phyloP scores from a whole-genome alignment of 2,113 vertebrate species.

The Suncus etruscus region DNA sequence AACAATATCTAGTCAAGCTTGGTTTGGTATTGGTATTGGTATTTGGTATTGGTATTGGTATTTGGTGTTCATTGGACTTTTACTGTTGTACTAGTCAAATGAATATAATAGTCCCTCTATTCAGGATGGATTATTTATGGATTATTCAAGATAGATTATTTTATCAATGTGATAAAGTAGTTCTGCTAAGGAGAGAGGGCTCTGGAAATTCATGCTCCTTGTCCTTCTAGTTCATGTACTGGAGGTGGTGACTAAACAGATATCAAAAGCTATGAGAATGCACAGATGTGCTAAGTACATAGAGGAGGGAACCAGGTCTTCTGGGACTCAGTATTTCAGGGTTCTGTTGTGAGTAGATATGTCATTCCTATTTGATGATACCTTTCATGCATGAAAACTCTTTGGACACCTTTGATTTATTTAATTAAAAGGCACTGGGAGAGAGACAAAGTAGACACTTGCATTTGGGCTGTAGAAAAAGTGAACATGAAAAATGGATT shows the following conservation, averaged over 20 bases:
- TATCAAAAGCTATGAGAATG: background rate
- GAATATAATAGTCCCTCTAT: background rate
- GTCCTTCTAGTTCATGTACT: background rate
- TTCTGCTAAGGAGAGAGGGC: background rate
- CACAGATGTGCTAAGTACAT: fast-evolving
- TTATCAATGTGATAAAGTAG: fast-evolving
- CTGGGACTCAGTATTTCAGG: too few species aligned
- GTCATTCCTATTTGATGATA: constrained; percentile 2
- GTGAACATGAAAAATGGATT: constrained; percentile 75
- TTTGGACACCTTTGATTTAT: constrained; percentile 61
- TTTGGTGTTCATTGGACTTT: background rate
- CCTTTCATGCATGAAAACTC: constrained; percentile 46
- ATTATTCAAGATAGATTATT: background rate
- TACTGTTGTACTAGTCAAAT: background rate
- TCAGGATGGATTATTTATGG: background rate
- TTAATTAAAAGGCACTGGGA: constrained; percentile 71
- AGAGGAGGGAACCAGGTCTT: background rate
- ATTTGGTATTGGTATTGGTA: too few species aligned
- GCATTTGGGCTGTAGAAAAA: constrained; percentile 69
- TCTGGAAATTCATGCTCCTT: background rate
- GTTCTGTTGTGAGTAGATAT: background rate
- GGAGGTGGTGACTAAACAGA: background rate
- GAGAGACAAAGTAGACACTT: constrained; percentile 68
- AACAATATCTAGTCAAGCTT: too few species aligned
- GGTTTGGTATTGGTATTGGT: too few species aligned